Conservation (phyloP, 2,113 vertebrate species). For the Ammospiza nelsoni region DNA sequence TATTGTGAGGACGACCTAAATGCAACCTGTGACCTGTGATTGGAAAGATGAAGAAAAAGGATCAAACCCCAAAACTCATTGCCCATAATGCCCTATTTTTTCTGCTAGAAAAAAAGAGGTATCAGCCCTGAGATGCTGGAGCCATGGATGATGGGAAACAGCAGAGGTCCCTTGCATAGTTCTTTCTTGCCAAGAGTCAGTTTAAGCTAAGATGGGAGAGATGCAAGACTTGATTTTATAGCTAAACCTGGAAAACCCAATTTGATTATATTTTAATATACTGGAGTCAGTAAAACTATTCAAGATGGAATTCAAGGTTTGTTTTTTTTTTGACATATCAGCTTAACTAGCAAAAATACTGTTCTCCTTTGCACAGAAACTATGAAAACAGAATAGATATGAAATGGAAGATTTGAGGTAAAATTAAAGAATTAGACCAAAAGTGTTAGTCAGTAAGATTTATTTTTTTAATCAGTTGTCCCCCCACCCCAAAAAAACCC, state of each 20-base stretch:
- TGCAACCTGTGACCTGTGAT: background rate
- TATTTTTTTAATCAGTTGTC: background rate
- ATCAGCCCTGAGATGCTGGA: background rate
- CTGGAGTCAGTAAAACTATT: background rate
- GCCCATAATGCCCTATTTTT: background rate
- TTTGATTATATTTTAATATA: background rate
- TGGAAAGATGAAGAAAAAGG: background rate
- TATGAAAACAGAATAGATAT: background rate
- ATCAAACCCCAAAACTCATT: background rate
- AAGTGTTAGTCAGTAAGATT: background rate
- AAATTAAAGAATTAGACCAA: background rate
- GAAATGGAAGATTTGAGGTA: background rate
- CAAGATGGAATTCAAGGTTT: background rate
- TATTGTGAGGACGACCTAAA: background rate
- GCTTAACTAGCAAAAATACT: background rate
- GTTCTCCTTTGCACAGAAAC: background rate
- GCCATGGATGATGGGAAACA: background rate
- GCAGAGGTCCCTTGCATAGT: background rate
- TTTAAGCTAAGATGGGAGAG: background rate
- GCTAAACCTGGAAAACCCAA: background rate
- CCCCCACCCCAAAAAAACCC: too few relatives aligned
- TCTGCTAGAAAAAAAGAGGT: background rate
- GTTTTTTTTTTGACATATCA: background rate
- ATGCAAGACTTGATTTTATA: background rate
- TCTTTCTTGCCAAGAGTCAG: background rate